Conservation (phyloP, 2,888 invertebrate species). For the Abrostola tripartita region DNA sequence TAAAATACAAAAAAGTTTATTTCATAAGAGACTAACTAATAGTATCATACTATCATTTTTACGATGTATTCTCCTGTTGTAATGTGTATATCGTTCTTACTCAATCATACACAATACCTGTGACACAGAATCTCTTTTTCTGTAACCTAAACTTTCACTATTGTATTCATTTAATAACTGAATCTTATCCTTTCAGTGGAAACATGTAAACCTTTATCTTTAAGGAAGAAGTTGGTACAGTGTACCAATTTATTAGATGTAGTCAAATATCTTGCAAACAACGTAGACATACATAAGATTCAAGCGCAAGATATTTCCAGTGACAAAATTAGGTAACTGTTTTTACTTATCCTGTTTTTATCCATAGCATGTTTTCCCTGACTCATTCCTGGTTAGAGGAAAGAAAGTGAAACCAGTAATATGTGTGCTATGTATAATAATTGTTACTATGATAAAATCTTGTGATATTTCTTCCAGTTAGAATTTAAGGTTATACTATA, state of each 20-base stretch:
- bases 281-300: constrained; percentile 76
- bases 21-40: too few relatives aligned
- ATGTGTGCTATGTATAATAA: too few relatives aligned
- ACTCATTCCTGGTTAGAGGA: too few relatives aligned
- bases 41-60: too few relatives aligned
- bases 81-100: too few relatives aligned
- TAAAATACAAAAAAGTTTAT: too few relatives aligned
- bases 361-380: neutral
- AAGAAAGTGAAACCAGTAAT: too few relatives aligned
- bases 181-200: constrained; percentile 74
- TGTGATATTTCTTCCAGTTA: neutral
- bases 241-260: constrained; percentile 80
- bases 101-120: too few relatives aligned
- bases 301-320: constrained; percentile 60
- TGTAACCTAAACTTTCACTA: too few relatives aligned
- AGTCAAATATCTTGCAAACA: constrained; percentile 73
- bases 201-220: constrained; percentile 76
- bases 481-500: constrained; percentile 31
- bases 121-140: too few relatives aligned
- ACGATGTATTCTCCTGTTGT: too few relatives aligned
- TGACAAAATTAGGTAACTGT: constrained; percentile 67
- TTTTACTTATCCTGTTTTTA: neutral
- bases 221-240: constrained; percentile 77
- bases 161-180: neutral
- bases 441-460: too few relatives aligned